A percentile compares a stretch with the other conserved stretches of the same genome.
Evolutionary conservation across 2,113 vertebrate genomes (phyloP).

Genomic region (Barbus barbus): DNA sequence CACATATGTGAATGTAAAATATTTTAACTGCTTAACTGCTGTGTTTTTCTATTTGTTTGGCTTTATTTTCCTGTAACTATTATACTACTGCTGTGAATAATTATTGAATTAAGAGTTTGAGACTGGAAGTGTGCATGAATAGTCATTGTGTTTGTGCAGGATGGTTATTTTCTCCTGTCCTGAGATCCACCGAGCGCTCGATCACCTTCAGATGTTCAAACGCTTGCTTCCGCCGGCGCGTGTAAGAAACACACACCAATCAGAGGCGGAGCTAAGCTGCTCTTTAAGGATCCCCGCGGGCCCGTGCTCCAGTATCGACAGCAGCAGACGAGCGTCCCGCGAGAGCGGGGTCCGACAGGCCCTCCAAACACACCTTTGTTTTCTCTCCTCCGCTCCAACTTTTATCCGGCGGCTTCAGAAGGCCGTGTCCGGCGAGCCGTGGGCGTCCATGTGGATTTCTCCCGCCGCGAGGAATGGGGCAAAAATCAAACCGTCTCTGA

Average conservation of each 20-base stretch:
- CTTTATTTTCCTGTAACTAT: background rate
- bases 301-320: constrained; percentile 66
- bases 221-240: constrained; percentile 22
- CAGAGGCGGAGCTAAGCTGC: background rate
- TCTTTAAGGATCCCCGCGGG: background rate
- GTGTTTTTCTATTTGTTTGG: background rate
- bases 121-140: background rate
- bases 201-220: constrained; percentile 50
- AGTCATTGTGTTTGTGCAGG: background rate
- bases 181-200: background rate
- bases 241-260: background rate
- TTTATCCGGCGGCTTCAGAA: constrained; percentile 66
- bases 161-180: no score
- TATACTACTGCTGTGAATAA: background rate
- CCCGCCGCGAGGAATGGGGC: constrained; percentile 24
- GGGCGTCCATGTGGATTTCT: constrained; percentile 62
- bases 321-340: constrained; percentile 66
- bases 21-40: no score
- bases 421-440: no score
- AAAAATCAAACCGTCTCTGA: constrained; percentile 72
- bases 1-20: background rate
- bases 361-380: constrained; percentile 67
- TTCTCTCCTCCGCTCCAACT: constrained; percentile 61
- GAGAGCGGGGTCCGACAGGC: constrained; percentile 63
- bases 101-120: background rate